Evolutionary conservation across 2,113 vertebrate genomes (phyloP), one percentile per base, ranked within the genome.

Genomic region (Merops nubicus): DNA sequence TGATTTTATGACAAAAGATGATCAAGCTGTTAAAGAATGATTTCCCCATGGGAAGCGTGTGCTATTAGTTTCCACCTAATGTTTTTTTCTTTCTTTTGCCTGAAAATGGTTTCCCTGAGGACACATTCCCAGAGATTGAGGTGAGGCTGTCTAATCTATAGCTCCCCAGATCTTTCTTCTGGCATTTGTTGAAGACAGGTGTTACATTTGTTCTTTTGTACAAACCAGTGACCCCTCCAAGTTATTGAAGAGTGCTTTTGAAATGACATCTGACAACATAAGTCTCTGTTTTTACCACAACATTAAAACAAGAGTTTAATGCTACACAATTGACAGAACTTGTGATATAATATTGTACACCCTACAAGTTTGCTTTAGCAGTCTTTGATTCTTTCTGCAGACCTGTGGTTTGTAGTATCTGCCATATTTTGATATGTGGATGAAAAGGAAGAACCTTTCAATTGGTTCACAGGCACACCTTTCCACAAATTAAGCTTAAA

Each of bases 211-310:
- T n/a, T 26, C 15, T 57, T 57, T 62, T 9, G 5, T 57, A 8
- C 28, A 81, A 70, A 67, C 19, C 23, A 75, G 22, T 22, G 17
- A 45, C 8, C 1, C 9, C 12, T 59, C 60, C 48, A 56, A 59
- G 22, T 47, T 54, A 28, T 3, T 26, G 17, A 7, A 85, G 15
- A 59, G 4, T 38, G 6, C 8, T 17, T 88, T 80, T 20, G 8
- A 82, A 67, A 69, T 43, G 0, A 12, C 3, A 14, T 36, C 4
- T n/a, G n/a, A n/a, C n/a, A n/a, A 51, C 8, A 8, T 26, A 68
- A 59, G 26, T 47, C 8, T 2, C 1, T 68, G 8, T 79, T 90
- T 90, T 96, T 43, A 38, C 8, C 75, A 51, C 9, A 2, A 33
- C 6, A 23, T 51, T 36, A 34, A 91, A 65, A 83, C 5, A 79